Percentiles rank a stretch among this genome's conserved stretches.
Evolutionary conservation across 2,797 vertebrate genomes (phyloP).

Genomic region (Epinephelus awoara): DNA sequence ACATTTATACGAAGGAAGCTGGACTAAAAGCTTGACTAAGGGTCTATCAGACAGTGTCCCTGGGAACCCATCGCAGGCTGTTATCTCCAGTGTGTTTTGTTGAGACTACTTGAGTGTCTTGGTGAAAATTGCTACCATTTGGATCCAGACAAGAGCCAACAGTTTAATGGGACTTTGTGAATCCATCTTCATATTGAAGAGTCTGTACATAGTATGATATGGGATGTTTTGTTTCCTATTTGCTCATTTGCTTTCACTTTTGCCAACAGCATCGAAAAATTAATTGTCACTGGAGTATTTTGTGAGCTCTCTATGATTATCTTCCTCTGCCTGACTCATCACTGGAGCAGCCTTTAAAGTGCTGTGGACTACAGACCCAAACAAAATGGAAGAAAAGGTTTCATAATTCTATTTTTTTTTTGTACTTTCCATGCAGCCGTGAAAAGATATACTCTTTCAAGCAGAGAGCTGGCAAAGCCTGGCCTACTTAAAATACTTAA

Average conservation of each 20-base stretch:
- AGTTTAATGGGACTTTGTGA: constrained; percentile 51
- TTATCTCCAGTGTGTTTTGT: constrained; percentile 41
- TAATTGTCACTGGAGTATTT: constrained; percentile 60
- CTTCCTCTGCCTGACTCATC: constrained; percentile 54
- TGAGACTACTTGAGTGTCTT: constrained; percentile 45
- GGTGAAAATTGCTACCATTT: constrained; percentile 46
- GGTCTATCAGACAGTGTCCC: constrained; percentile 22
- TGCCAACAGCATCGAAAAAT: constrained; percentile 51
- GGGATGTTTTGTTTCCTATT: constrained; percentile 72
- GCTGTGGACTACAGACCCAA: constrained; percentile 36
- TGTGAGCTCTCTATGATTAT: constrained; percentile 58
- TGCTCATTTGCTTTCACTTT: constrained; percentile 54
- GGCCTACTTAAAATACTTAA: constrained; percentile 55
- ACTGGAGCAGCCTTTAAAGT: constrained; percentile 46
- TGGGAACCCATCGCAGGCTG: constrained; percentile 14
- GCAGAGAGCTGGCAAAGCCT: constrained; percentile 32
- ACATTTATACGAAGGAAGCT: constrained; percentile 29
- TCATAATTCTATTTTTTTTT: constrained; percentile 36
- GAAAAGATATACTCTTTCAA: constrained; percentile 55
- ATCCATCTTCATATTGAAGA: constrained; percentile 84
- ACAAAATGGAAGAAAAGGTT: constrained; percentile 27
- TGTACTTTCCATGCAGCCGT: constrained; percentile 32
- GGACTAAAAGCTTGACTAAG: constrained; percentile 35
- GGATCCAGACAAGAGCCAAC: constrained; percentile 43
- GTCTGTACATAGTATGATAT: constrained; percentile 76